Percentiles rank a stretch among this genome's conserved stretches.
phyloP scores from a whole-genome alignment of 1,140 invertebrate species.

The Bursaphelenchus mucronatus region DNA sequence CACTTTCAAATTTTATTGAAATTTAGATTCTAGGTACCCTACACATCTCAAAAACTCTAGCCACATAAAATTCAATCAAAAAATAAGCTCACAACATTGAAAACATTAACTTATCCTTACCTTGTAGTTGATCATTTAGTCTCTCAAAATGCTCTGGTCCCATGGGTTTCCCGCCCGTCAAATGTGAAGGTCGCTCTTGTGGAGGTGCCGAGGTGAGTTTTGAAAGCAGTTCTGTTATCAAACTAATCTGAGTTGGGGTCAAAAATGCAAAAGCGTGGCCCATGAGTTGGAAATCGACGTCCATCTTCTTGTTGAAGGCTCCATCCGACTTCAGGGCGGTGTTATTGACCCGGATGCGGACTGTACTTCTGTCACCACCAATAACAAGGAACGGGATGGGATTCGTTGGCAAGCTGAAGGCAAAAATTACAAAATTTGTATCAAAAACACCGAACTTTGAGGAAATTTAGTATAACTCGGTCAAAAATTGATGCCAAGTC shows the following conservation, averaged over 20 bases:
- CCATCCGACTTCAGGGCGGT: constrained; percentile 18
- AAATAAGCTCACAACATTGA: too few relatives aligned
- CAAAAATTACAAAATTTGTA: neutral
- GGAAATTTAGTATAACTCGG: neutral
- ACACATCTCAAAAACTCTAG: too few relatives aligned
- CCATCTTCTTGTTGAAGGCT: constrained; percentile 33
- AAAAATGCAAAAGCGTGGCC: constrained; percentile 33
- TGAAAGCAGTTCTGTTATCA: constrained; percentile 33
- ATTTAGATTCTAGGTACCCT: too few relatives aligned
- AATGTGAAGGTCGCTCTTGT: constrained; percentile 10
- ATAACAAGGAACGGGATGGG: constrained; percentile 44
- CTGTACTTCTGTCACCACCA: constrained; percentile 35
- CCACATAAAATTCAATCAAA: too few relatives aligned
- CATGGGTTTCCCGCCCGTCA: constrained; percentile 42
- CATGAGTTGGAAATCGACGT: constrained; percentile 28
- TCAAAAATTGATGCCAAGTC: neutral
- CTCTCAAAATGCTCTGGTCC: constrained; percentile 24
- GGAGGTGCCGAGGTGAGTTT: constrained; percentile 22
- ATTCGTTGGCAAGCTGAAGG: constrained; percentile 34
- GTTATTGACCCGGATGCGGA: constrained; percentile 41
- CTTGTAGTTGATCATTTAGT: too few relatives aligned
- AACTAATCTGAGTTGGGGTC: constrained; percentile 37
- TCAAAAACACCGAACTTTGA: constrained; percentile 19
- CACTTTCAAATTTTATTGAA: too few relatives aligned
- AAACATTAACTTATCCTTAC: too few relatives aligned